Evolutionary conservation across 2,888 invertebrate genomes (phyloP).

Genomic region (Platypus cylindrus): DNA sequence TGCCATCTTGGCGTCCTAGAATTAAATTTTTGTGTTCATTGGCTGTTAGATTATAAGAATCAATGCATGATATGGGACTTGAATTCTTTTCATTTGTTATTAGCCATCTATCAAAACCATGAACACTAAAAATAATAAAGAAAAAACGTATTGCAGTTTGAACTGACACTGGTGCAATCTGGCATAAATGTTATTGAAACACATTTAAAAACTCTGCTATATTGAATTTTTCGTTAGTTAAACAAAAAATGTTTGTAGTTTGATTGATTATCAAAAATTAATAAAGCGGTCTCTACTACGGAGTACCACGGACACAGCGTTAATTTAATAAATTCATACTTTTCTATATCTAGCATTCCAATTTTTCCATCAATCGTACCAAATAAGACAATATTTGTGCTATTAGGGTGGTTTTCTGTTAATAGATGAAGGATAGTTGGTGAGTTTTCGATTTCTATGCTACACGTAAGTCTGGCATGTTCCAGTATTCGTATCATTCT

Average conservation of each 20-base stretch:
- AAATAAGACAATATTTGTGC: constrained; percentile 61
- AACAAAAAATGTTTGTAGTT: no score
- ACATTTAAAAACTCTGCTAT: no score
- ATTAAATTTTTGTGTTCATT: constrained; percentile 58
- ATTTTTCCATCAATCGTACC: constrained; percentile 83
- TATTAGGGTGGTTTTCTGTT: constrained; percentile 55
- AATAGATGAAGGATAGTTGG: constrained; percentile 53
- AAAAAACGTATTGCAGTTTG: no score
- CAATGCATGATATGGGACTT: constrained; percentile 49
- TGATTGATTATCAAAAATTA: no score
- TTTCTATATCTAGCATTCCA: constrained; percentile 56
- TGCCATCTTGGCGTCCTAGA: constrained; percentile 69
- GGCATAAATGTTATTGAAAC: no score
- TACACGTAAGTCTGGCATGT: constrained; percentile 55
- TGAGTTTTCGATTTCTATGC: constrained; percentile 37
- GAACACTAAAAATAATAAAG: constrained; percentile 22
- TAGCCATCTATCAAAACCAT: constrained; percentile 34
- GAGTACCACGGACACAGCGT: no score
- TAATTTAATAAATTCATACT: constrained; percentile 27
- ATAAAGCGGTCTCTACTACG: no score
- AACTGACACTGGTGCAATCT: no score
- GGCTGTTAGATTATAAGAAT: constrained; percentile 56
- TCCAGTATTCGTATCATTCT: constrained; percentile 64
- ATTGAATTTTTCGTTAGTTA: no score
- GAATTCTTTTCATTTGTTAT: constrained; percentile 28